phyloP scores from a whole-genome alignment of 1,140 invertebrate genomes.

The Cotesia chilonis region DNA sequence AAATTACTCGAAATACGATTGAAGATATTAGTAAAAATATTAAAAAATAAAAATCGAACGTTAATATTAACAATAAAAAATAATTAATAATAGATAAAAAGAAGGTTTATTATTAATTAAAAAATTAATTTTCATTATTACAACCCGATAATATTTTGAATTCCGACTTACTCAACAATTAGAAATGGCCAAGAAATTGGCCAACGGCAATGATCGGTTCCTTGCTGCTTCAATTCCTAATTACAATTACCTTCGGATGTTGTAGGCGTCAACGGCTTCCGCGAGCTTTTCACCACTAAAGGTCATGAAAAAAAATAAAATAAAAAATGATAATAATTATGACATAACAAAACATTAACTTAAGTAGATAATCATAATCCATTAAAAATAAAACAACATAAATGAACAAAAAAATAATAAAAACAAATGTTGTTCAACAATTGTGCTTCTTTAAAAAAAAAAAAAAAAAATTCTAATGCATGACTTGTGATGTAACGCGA shows the following conservation, averaged over 20 bases:
- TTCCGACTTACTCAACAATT: conserved; percentile 66
- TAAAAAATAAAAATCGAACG: neutral
- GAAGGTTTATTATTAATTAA: conserved; percentile 20
- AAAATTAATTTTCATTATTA: conserved; percentile 29
- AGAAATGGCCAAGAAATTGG: conserved; percentile 63
- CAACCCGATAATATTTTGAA: conserved; percentile 60
- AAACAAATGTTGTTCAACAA: neutral
- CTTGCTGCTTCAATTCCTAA: conserved; percentile 67
- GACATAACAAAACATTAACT: neutral
- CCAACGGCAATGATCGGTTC: conserved; percentile 62
- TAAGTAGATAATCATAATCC: neutral
- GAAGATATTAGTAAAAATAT: too few relatives aligned
- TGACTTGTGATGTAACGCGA: neutral
- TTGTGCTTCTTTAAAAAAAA: neutral
- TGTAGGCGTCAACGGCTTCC: conserved; percentile 64
- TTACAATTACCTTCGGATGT: conserved; percentile 68
- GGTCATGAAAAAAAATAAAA: conserved; percentile 59
- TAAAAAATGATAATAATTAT: conserved; percentile 6
- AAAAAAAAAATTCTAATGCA: conserved; percentile 17
- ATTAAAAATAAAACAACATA: neutral
- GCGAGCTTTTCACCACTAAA: conserved; percentile 66
- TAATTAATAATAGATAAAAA: neutral
- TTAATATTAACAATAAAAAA: conserved; percentile 2
- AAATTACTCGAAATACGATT: too few relatives aligned
- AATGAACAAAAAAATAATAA: neutral